Conservation (phyloP, 2,113 vertebrate species). For the Andinoacara biseriatus region DNA sequence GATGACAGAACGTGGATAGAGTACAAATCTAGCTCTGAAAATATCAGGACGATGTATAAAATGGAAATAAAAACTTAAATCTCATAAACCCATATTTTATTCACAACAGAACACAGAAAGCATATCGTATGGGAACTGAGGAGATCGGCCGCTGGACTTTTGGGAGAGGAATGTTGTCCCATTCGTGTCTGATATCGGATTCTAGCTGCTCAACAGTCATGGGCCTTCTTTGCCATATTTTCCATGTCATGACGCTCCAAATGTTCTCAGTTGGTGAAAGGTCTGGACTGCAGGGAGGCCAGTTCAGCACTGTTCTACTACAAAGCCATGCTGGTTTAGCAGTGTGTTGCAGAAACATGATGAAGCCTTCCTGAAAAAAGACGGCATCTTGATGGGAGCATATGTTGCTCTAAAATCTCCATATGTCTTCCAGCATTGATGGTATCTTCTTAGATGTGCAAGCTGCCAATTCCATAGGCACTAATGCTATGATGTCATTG, state of each 20-base stretch:
- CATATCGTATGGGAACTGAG: not conserved
- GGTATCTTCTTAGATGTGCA: no score
- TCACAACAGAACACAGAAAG: accelerated
- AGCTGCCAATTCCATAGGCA: not conserved
- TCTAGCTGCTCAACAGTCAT: not conserved
- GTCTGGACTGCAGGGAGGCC: not conserved
- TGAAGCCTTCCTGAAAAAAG: not conserved
- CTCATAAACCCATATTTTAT: not conserved
- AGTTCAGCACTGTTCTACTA: not conserved
- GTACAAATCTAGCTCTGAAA: not conserved
- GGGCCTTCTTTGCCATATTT: not conserved
- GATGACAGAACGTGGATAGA: not conserved
- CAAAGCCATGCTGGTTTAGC: not conserved
- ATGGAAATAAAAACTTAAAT: not conserved
- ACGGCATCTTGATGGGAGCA: not conserved
- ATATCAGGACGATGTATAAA: not conserved
- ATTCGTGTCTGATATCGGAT: not conserved
- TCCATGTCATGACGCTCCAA: not conserved
- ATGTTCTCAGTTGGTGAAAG: not conserved
- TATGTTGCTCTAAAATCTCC: not conserved
- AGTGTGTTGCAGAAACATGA: not conserved
- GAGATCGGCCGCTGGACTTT: not conserved
- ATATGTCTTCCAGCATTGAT: not conserved
- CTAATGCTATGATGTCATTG: not conserved
- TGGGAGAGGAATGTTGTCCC: not conserved